These are phyloP conservation scores for Naja naja DNA, from an alignment of 2,113 vertebrate genomes.

Conservation along the genomic window DNA sequence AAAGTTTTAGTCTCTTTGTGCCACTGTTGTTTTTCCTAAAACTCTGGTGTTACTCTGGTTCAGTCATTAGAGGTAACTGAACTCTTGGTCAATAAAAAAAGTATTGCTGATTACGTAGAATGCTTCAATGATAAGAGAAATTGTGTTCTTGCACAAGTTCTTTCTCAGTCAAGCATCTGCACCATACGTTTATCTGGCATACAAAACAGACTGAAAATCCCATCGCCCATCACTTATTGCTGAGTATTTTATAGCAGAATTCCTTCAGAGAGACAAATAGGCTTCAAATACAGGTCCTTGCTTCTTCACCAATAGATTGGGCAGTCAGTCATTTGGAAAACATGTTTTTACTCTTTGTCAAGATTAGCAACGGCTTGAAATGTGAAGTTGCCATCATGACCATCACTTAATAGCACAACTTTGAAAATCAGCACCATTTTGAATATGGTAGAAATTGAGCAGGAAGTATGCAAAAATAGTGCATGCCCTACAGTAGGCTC, in stretches of 20 bases:
- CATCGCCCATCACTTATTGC: background rate
- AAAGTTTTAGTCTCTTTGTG: constrained; percentile 19
- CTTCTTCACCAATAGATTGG: background rate
- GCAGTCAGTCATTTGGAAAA: background rate
- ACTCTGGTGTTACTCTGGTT: constrained; percentile 14
- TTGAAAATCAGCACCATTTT: background rate
- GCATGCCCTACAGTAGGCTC: background rate
- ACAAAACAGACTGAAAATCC: background rate
- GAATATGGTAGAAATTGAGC: background rate
- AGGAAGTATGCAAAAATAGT: background rate
- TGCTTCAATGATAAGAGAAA: constrained; percentile 9
- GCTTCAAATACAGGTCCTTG: background rate
- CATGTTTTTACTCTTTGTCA: background rate
- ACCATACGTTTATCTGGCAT: background rate
- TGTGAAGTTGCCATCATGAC: background rate
- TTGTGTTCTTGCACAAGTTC: background rate
- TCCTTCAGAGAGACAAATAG: background rate
- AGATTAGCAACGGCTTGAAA: background rate
- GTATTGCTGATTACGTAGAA: constrained; percentile 46
- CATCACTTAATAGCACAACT: background rate
- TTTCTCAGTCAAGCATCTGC: constrained; percentile 5
- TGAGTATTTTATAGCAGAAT: background rate
- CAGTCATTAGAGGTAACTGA: constrained; percentile 63
- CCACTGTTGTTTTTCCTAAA: background rate
- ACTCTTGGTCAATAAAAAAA: constrained; percentile 54